Conservation (phyloP, 2,797 vertebrate species). For the Paguma larvata region DNA sequence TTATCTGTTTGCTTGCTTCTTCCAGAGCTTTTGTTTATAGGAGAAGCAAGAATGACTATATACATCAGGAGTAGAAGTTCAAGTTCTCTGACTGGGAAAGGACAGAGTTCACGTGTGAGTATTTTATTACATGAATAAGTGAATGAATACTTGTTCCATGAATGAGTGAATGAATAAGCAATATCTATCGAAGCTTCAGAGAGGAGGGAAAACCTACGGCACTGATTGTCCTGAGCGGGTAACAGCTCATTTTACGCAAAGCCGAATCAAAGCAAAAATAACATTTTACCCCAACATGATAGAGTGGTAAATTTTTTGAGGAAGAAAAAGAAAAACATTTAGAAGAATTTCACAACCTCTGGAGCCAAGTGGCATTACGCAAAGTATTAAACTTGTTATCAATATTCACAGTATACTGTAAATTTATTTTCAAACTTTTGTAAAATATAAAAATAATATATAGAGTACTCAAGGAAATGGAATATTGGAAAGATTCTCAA, state of each 20-base stretch:
- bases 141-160: not conserved
- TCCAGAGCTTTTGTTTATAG: not conserved
- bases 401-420: not conserved
- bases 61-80: not conserved
- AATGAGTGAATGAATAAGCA: not conserved
- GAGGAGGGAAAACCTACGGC: not conserved
- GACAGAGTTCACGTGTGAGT: not conserved
- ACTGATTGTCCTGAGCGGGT: not conserved
- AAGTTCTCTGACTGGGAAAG: not conserved
- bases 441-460: not conserved
- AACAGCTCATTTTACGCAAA: not conserved
- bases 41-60: not conserved
- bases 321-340: not conserved
- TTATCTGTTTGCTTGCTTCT: not conserved
- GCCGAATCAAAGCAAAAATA: not conserved
- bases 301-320: not conserved
- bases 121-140: not conserved
- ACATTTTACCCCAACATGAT: not conserved
- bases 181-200: not conserved
- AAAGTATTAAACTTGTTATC: not conserved
- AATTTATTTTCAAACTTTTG: conserved; percentile 13
- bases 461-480: not conserved
- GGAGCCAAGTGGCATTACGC: not conserved
- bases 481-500: not conserved
- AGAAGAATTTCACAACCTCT: not conserved